Base-by-base conservation (phyloP, 2,888 invertebrate genomes). In the Bombyx huttoni region DNA sequence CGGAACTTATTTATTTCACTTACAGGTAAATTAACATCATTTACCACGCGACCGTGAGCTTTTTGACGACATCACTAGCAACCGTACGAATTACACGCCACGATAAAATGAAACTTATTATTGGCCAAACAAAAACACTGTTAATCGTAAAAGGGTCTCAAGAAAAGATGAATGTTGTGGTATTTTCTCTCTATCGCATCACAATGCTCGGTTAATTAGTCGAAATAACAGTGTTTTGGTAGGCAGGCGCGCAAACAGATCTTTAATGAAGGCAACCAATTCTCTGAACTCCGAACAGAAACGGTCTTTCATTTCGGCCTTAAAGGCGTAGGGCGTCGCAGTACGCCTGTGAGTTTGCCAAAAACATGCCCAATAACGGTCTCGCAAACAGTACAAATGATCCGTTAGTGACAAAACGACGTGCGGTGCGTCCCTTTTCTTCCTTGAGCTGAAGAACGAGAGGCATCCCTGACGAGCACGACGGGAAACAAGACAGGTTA, bases 341-440 rank as follows among this genome's bases (percentile, higher is more conserved):
- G 77, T 74, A 75, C 78, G 71, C 71, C 68, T 70, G 75, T 68
- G 73, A 73, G 72, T 82, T 84, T 82, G 80, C 83, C 86, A 80
- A 81, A 83, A 86, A 85, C 85, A 85, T 83, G 82, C 76, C 75
- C 82, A 82, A 83, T 86, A 85, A 82, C 82, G 75, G 80, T 69
- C 81, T 83, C 71, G 82, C 76, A 86, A 86, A 86, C 79, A 83
- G 81, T 78, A 80, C 83, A 84, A 86, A 84, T 84, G 83, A 84
- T 77, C 78, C 79, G 78, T 82, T 81, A 82, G 86, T 79, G 80
- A 81, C 81, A 81, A 77, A 81, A 81, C 75, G 76, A 75, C 73
- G 64, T 73, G 67, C 58, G 58, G 58, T 58, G n/a, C 65, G 62
- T 78, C 79, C 67, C 77, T 67, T 69, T 74, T 72, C 58, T 58